Evolutionary conservation across 2,888 invertebrate genomes (phyloP), one percentile per base, ranked within the genome.

Genomic region (Epinotia brunnichana): DNA sequence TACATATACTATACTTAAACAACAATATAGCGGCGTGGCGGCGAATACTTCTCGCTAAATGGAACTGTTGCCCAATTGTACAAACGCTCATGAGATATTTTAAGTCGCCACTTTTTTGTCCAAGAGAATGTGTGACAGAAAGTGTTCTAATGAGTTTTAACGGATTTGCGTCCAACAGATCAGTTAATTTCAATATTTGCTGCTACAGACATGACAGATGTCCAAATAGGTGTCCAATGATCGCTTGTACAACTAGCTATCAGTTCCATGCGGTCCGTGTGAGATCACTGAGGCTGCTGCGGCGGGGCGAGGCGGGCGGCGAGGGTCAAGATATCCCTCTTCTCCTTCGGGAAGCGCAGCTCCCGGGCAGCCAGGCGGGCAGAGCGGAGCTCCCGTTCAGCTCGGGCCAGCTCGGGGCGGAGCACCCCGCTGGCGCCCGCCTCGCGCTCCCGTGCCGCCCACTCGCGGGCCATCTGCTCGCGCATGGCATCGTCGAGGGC

Each of bases 401-500:
- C 97, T 73, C 96, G 94, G 68, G 96, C 95, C 75, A 98, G 92
- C 88, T 98, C 98, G 76, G 96, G 94, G 1, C 96, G 95, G 64
- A 98, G 95, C 69, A 97, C 95, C 0, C 97, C 96, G 39, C 87
- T 86, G 10, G 85, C 80, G 39, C 85, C 81, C 44, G 90, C 88
- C 66, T 91, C 91, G 5, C 90, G 80, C 76, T 90, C 90, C 62
- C 96, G 93, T 11, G 98, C 97, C 73, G 98, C 98, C 98, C 98
- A 98, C 88, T 98, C 98, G 67, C 98, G 93, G 15, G 98, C 98
- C 98, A 98, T 98, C 91, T 98, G 97, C 74, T 98, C 97, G 76
- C 98, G 95, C 98, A 98, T 98, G 85, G 98, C 98, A 84, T 98
- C 98, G 84, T 98, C 98, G 35, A 98, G 94, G 54, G 97, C 97